Percentiles rank a stretch among this genome's conserved stretches.
Conservation (phyloP, 2,797 vertebrate genomes). For the Hydrocynus forskahlii region DNA sequence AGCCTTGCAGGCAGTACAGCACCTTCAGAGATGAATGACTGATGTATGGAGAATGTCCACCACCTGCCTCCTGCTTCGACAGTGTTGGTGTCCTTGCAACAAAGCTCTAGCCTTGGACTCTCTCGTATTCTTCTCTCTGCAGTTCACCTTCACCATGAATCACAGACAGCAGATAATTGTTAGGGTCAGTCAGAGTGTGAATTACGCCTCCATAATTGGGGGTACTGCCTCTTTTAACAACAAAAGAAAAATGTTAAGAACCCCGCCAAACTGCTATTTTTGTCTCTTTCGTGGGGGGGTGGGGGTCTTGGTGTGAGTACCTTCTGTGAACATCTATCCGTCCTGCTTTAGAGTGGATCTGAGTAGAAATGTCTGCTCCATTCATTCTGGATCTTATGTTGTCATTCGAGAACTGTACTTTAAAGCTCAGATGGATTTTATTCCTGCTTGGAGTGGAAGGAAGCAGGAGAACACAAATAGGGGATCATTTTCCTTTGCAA, state of each 20-base stretch:
- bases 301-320: too few relatives aligned
- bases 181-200: too few relatives aligned
- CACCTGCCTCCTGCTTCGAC: neutral
- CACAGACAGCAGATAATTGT: neutral
- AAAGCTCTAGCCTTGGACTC: neutral
- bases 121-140: neutral
- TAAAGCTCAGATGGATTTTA: neutral
- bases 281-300: too few relatives aligned
- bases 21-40: conserved; percentile 26
- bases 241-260: too few relatives aligned
- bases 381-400: neutral
- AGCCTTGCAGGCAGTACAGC: conserved; percentile 32
- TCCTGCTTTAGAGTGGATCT: neutral
- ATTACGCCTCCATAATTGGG: too few relatives aligned
- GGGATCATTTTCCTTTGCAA: neutral
- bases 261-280: too few relatives aligned
- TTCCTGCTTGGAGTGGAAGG: neutral
- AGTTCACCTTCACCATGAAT: neutral
- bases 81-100: neutral
- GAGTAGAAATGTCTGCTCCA: neutral
- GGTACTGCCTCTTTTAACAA: too few relatives aligned
- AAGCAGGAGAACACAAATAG: neutral
- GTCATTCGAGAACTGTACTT: neutral
- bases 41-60: conserved; percentile 31
- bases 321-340: neutral